Base-by-base conservation (phyloP, 2,113 vertebrate species). In the Nipponia nippon region DNA sequence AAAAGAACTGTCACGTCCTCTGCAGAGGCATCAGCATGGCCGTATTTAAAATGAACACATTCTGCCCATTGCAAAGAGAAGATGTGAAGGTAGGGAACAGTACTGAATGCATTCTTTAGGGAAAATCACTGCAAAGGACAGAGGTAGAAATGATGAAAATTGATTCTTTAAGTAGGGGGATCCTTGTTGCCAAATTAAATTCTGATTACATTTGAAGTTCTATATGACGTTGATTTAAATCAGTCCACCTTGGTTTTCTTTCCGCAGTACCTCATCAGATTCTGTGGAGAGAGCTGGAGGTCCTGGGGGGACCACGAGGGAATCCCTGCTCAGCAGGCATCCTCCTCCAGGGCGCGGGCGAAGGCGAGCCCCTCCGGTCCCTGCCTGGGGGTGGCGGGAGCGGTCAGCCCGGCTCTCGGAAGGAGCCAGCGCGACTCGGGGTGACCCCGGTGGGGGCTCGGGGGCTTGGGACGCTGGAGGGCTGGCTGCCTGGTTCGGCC, bases 381-480 rank as follows among this genome's bases (percentile, higher is more conserved):
- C 44, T 65, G 42, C 30, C 5, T 2, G 9, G 71, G 40, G 53
- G 2, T 1, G 16, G 49, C 63, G 46, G 53, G 17, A 10, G 59
- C 62, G 55, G 15, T 34, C 53, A 13, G 22, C 40, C 55, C 0
- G 1, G 42, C 12, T 6, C 53, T 44, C 4, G 14, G 44, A 25
- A 34, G 11, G 63, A 26, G 30, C 3, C 72, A n/a, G n/a, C 3
- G 0, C 2, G 15, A 29, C 65, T 59, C 0, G 6, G 27, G 55
- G 49, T 42, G 56, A 17, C 30, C 12, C 36, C 3, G 0, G 18
- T 6, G 38, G 3, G 12, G 13, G 13, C 8, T 52, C 4, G 0
- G 44, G 52, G 19, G 22, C 40, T 58, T 1, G 21, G 11, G 52
- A 4, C 42, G 47, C 71, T 55, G 5, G 3, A 20, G 81, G 32